Evolutionary conservation across 2,113 vertebrate species (phyloP).

Genomic region (Micronisus gabar): DNA sequence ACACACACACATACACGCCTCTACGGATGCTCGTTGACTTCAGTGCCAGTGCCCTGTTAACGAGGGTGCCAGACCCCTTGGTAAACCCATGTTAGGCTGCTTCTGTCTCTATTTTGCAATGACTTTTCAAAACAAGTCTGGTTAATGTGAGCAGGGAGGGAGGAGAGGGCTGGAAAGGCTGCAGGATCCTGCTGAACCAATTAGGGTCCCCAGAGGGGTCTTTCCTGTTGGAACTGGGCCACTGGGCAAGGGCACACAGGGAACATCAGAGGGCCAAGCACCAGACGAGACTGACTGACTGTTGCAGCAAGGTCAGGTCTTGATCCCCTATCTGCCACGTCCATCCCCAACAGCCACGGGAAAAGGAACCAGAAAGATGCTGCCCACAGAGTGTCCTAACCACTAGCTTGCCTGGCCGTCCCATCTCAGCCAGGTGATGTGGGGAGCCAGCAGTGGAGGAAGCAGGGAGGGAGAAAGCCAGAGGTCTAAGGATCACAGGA

Average conservation of each 20-base stretch:
- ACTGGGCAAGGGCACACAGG: neutral
- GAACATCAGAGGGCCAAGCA: neutral
- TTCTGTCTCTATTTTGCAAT: neutral
- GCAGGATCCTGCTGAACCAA: neutral
- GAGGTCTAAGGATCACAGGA: neutral
- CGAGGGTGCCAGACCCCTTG: neutral
- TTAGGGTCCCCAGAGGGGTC: neutral
- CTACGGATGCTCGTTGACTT: fast-evolving
- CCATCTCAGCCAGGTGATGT: neutral
- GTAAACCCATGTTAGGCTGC: neutral
- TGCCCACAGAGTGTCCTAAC: neutral
- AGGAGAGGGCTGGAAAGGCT: neutral
- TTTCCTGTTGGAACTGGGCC: neutral
- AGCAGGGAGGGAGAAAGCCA: neutral
- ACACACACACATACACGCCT: fast-evolving
- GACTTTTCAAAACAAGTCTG: neutral
- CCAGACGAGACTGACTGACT: neutral
- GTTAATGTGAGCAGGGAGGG: neutral
- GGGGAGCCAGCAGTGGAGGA: neutral
- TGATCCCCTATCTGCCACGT: neutral
- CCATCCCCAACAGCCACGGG: neutral
- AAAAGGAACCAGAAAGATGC: neutral
- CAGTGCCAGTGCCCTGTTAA: neutral
- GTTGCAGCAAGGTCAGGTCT: neutral
- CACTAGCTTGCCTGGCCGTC: fast-evolving